Base-by-base conservation (phyloP, 2,113 vertebrate genomes). In the Sclerurus mexicanus region DNA sequence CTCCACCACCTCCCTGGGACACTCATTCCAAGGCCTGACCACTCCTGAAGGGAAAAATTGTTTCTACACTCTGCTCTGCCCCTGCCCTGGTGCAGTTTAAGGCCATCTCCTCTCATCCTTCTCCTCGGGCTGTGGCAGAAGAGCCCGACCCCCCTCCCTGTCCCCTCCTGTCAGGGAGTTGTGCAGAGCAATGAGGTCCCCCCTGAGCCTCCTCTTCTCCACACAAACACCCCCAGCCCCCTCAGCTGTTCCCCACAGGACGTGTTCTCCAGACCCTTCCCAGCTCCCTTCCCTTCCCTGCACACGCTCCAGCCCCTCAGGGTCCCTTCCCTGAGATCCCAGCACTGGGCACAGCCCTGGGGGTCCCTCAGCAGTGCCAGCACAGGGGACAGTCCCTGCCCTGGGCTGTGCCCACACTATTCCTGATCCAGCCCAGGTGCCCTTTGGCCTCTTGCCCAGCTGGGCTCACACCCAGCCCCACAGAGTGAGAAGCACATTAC, bases 401-500 rank as follows among this genome's bases (percentile, higher is more conserved):
- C 69, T 74, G 59, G 59, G 42, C 71, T 76, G 83, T 76, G 72
- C 5, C 75, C 62, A 68, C 72, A 52, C n/a, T 17, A 59, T 50
- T 59, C 33, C 37, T 27, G 10, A 27, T 0, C 37, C 72, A 86
- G 22, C 3, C 37, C 73, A 31, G 53, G 9, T 3, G 17, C 72
- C 83, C 35, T 60, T 0, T n/a, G 71, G 42, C 72, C 62, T 76
- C 11, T 7, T 59, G 84, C 6, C 37, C 53, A 0, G 22, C 53
- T 87, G 73, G 63, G 46, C 46, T 33, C 37, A 3, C 35, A 37
- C 22, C 73, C 84, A 68, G 63, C 37, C 21, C 19, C 31, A 13
- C 64, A 87, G 37, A 76, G 52, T 12, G 12, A 87, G 25, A 67
- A 24, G 18, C 22, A 52, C 33, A 3, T 92, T 96, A 99, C 99